A percentile compares a stretch with the other conserved stretches of the same genome.
Evolutionary conservation across 2,888 invertebrate genomes (phyloP).

Genomic region (Teinopalpus imperialis): DNA sequence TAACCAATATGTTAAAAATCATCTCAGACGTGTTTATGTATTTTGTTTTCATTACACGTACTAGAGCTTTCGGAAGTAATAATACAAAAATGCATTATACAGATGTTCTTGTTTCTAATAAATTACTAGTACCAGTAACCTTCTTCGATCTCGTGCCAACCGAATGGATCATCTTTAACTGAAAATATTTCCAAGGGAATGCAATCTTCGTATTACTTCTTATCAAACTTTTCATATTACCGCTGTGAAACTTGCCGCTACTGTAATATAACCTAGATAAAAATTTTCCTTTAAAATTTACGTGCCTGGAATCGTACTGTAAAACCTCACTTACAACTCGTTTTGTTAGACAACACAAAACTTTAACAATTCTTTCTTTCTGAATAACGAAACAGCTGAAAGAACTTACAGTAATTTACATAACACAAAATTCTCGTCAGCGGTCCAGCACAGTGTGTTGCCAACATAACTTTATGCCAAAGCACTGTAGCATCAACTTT

Average conservation of each 20-base stretch:
- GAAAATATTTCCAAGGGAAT: constrained; percentile 33
- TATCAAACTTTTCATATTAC: constrained; percentile 64
- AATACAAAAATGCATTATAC: neutral
- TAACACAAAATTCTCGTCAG: too few species aligned
- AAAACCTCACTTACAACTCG: constrained; percentile 9
- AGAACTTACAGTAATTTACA: too few species aligned
- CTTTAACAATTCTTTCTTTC: too few species aligned
- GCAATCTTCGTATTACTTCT: constrained; percentile 44
- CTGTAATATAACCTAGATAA: constrained; percentile 60
- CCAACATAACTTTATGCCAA: too few species aligned
- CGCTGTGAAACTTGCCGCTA: constrained; percentile 40
- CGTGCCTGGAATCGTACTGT: constrained; percentile 21
- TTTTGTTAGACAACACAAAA: neutral
- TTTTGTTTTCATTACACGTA: too few species aligned
- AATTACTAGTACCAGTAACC: constrained; percentile 22
- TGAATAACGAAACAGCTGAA: too few species aligned
- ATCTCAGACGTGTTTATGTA: too few species aligned
- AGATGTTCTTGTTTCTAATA: neutral
- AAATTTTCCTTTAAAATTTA: constrained; percentile 35
- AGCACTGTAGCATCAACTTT: too few species aligned
- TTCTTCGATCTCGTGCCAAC: constrained; percentile 12
- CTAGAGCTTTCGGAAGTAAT: too few species aligned
- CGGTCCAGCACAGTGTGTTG: too few species aligned
- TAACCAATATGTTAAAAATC: too few species aligned
- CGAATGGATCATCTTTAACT: constrained; percentile 25